phyloP scores from a whole-genome alignment of 2,113 vertebrate species.

The Cryptotis parvus region DNA sequence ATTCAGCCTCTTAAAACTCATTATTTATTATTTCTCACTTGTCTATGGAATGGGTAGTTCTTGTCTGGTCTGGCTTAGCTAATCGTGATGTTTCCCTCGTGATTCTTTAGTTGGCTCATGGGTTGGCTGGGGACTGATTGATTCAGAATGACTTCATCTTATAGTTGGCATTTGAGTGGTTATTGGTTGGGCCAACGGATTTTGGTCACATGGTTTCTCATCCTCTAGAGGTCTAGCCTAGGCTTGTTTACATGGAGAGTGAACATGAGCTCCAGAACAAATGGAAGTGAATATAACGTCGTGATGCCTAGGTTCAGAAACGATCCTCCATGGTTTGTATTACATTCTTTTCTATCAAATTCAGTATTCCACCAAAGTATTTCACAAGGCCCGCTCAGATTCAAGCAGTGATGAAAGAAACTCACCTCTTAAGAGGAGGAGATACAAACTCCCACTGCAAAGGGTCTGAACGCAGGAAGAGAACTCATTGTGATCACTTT shows the following conservation, averaged over 20 bases:
- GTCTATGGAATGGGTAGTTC: not conserved
- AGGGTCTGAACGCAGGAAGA: not conserved
- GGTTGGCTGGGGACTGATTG: not conserved
- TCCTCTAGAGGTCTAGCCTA: not conserved
- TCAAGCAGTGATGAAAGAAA: not conserved
- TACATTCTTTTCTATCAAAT: not conserved
- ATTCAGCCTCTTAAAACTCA: not conserved
- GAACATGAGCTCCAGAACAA: not conserved
- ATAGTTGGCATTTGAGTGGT: not conserved
- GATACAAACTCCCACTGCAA: too few species aligned
- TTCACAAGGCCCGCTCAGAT: not conserved
- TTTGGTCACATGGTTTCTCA: not conserved
- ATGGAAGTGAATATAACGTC: not conserved
- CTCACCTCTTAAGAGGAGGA: too few species aligned
- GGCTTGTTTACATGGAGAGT: not conserved
- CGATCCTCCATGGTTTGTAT: not conserved
- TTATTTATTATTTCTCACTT: conserved; percentile 28
- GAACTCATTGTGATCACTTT: not conserved
- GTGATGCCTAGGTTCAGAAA: conserved; percentile 15
- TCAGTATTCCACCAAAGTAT: not conserved
- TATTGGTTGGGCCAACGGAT: not conserved
- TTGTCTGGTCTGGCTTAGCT: conserved; percentile 20
- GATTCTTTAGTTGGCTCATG: not conserved
- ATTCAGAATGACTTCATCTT: not conserved
- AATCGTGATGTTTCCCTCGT: not conserved